A percentile compares a stretch with the other conserved stretches of the same genome.
Conservation (phyloP, 2,888 invertebrate species). For the Cerastis leucographa region DNA sequence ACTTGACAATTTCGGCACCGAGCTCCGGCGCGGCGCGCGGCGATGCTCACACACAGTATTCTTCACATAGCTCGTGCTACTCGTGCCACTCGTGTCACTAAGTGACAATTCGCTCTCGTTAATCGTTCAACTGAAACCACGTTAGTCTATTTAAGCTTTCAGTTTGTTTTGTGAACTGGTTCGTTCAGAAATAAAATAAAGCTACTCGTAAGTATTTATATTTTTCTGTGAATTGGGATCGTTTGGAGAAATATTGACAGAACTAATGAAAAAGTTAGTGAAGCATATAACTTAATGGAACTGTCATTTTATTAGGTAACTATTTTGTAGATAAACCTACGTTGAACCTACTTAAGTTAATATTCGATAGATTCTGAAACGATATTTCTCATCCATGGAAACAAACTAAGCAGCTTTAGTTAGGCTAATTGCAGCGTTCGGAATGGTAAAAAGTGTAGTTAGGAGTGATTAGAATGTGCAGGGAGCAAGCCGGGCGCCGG, state of each 20-base stretch:
- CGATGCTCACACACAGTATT: conserved; percentile 59
- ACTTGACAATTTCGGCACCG: conserved; percentile 69
- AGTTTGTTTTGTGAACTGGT: conserved; percentile 6
- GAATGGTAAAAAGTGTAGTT: conserved; percentile 47
- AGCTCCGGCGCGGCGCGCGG: conserved; percentile 20
- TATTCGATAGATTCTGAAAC: background rate
- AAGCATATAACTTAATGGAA: background rate
- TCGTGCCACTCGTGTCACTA: conserved; percentile 31
- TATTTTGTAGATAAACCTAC: background rate
- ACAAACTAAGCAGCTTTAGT: conserved; percentile 14
- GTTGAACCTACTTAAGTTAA: background rate
- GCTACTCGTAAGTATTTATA: background rate
- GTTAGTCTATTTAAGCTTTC: conserved; percentile 18
- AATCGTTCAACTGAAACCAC: conserved; percentile 40
- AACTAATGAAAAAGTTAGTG: background rate
- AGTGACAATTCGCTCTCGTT: conserved; percentile 52
- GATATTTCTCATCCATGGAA: conserved; percentile 8
- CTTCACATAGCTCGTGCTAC: conserved; percentile 40
- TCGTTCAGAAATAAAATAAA: background rate
- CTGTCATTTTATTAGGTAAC: background rate
- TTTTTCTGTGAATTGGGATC: background rate
- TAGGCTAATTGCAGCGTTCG: conserved; percentile 45
- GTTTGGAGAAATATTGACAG: background rate
- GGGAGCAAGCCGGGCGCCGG: conserved; percentile 16
- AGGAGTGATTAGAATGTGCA: conserved; percentile 63